These are phyloP conservation scores for Cyrtonyx montezumae DNA, from an alignment of 2,113 vertebrate genomes.

Conservation along the genomic window DNA sequence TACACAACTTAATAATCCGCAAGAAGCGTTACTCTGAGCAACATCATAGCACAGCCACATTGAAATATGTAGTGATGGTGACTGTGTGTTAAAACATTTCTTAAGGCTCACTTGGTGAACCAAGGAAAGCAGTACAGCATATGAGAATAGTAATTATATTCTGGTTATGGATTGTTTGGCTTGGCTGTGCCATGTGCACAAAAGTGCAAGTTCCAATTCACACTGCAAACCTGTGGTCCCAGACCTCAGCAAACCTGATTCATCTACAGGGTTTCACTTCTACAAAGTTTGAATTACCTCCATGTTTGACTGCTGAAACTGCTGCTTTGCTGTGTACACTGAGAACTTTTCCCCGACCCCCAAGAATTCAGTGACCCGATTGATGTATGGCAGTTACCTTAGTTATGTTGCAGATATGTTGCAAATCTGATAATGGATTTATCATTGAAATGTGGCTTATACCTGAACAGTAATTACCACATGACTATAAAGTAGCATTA, in stretches of 20 bases:
- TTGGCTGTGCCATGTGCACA: not conserved
- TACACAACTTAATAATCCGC: not conserved
- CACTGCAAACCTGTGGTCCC: not conserved
- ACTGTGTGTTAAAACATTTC: not conserved
- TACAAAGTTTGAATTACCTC: not conserved
- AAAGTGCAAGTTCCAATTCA: not conserved
- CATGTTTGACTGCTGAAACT: not conserved
- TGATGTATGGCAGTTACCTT: not conserved
- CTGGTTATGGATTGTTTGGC: not conserved
- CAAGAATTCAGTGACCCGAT: not conserved
- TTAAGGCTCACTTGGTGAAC: not conserved
- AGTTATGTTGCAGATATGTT: not conserved
- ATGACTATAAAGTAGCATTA: not conserved
- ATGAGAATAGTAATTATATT: not conserved
- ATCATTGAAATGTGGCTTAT: not conserved
- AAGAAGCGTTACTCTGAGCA: not conserved
- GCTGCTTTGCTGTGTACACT: not conserved
- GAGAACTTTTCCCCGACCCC: not conserved
- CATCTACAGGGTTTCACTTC: not conserved
- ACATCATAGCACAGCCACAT: not conserved
- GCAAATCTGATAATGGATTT: not conserved
- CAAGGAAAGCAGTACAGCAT: not conserved
- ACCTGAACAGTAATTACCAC: not conserved
- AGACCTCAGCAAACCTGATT: not conserved
- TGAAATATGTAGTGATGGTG: not conserved